Evolutionary conservation across 2,113 vertebrate genomes (phyloP).

Genomic region (Mobula hypostoma): DNA sequence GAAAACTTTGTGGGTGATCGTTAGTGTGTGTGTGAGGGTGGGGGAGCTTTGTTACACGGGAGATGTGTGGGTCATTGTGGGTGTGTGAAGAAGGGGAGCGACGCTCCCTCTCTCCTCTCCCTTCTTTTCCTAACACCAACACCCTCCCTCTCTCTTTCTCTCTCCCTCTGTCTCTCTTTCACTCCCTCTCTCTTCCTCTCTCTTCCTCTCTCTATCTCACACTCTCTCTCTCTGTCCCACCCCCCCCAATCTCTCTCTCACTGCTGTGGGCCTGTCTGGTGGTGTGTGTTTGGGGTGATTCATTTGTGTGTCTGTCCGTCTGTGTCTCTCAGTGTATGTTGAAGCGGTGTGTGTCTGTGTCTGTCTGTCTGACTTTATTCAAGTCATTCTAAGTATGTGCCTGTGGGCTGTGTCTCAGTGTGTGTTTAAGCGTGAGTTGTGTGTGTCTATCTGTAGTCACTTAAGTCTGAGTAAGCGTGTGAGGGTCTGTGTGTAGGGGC

Average conservation of each 20-base stretch:
- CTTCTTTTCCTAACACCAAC: too few species aligned
- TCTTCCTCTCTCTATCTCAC: too few species aligned
- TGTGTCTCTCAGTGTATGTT: not conserved
- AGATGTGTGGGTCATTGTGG: not conserved
- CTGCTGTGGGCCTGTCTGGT: not conserved
- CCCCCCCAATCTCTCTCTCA: not conserved
- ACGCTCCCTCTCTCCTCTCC: too few species aligned
- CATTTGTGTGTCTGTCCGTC: not conserved
- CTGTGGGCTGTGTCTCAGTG: not conserved
- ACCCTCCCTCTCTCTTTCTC: not conserved
- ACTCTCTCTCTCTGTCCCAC: not conserved
- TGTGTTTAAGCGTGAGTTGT: not conserved
- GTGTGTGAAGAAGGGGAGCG: not conserved
- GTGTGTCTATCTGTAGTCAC: not conserved
- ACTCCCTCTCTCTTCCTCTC: too few species aligned
- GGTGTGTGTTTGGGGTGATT: too few species aligned
- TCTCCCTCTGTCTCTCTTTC: not conserved
- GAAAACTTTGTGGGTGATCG: not conserved
- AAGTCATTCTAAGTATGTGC: not conserved
- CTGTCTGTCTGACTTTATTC: not conserved
- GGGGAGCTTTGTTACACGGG: too few species aligned
- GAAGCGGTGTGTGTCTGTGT: not conserved
- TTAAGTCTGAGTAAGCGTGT: not conserved
- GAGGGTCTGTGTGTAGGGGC: not conserved
- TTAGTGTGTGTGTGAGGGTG: not conserved